Base-by-base conservation (phyloP, 1,140 invertebrate species). In the Venturia canescens region DNA sequence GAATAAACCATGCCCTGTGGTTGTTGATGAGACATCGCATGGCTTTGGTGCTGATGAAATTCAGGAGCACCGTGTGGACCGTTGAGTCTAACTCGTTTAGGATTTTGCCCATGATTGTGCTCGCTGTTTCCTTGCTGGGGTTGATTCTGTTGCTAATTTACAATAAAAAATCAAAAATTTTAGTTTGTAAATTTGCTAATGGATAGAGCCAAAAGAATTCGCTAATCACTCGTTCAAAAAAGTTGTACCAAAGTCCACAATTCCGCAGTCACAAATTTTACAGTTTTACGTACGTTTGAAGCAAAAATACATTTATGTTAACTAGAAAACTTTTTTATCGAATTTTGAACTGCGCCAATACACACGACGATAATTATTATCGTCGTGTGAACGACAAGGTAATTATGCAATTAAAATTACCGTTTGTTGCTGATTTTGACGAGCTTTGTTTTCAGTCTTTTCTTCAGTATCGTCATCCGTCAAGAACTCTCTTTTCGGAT, bases 381-480 rank as follows among this genome's bases (percentile, higher is more conserved):
- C n/a, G n/a, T n/a, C n/a, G n/a, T n/a, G n/a, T n/a, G n/a, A n/a
- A n/a, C n/a, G n/a, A n/a, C n/a, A n/a, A n/a, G n/a, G n/a, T n/a
- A n/a, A n/a, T n/a, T n/a, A n/a, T n/a, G n/a, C n/a, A n/a, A n/a
- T n/a, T n/a, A n/a, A n/a, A n/a, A n/a, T n/a, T 88, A 92, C 91
- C 77, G 90, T 91, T 91, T 94, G 95, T 85, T 94, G 94, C 79
- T 96, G 95, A 89, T 96, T 96, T 85, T 96, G 95, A 70, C 96
- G 93, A 23, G 95, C 94, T 92, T 97, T 97, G 81, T 96, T 97
- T 88, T 98, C 97, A 79, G 96, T 95, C 91, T 98, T 98, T 87
- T 98, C 97, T 83, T 99, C 98, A 87, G 98, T 98, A 88, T 99
- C 98, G 84, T 99, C 98, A 88, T 99, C 98, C 21, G 97, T 99